Evolutionary conservation across 2,113 vertebrate genomes (phyloP).

Genomic region (Mesocricetus auratus): DNA sequence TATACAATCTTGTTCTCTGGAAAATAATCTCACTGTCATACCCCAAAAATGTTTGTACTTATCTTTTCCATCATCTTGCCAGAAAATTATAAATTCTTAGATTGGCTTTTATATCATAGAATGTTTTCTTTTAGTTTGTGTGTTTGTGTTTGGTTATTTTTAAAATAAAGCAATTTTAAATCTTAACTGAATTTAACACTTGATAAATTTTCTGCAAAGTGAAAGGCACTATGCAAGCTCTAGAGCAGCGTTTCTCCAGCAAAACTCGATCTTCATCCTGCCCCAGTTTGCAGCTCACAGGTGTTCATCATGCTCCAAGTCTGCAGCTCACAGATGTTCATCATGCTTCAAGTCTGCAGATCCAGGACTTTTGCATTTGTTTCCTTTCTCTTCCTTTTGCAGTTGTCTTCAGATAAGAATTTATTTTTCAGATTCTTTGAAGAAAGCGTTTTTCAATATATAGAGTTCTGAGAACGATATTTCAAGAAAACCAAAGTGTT

Average conservation of each 20-base stretch:
- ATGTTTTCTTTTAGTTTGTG: background rate
- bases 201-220: constrained; percentile 26
- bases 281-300: background rate
- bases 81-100: constrained; percentile 22
- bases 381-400: background rate
- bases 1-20: background rate
- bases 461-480: background rate
- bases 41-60: background rate
- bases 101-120: background rate
- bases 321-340: background rate
- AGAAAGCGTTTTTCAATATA: background rate
- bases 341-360: background rate
- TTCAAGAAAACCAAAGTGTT: background rate
- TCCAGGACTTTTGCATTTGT: background rate
- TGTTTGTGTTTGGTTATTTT: background rate
- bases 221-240: background rate
- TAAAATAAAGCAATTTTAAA: constrained; percentile 39
- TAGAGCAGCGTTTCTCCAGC: background rate
- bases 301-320: background rate
- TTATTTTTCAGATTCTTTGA: background rate
- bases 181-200: constrained; percentile 14
- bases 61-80: constrained; percentile 43
- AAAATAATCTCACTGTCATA: background rate
- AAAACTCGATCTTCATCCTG: constrained; percentile 5
- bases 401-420: background rate